Conservation (phyloP, 2,797 vertebrate genomes). For the Merluccius polli region DNA sequence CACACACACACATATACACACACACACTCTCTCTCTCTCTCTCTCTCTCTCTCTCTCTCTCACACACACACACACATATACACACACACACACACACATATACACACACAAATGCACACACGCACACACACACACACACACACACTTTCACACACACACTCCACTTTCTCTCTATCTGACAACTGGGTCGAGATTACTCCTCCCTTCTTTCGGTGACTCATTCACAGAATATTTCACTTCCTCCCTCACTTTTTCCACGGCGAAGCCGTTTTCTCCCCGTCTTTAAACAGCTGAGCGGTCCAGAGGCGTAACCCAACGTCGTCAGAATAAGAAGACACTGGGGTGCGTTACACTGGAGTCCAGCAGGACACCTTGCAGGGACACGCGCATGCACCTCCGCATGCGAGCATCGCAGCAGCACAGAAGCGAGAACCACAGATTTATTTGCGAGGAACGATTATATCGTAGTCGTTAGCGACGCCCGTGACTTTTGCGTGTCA, state of each 20-base stretch:
- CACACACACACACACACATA: not conserved
- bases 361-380: not conserved
- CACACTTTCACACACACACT: not conserved
- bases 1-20: not conserved
- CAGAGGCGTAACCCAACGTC: conserved; percentile 16
- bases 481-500: not conserved
- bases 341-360: too few species aligned
- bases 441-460: not conserved
- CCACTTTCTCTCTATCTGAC: conserved; percentile 19
- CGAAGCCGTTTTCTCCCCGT: conserved; percentile 44
- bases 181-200: conserved; percentile 52
- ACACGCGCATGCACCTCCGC: not conserved
- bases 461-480: not conserved
- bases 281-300: conserved; percentile 45
- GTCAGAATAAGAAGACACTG: not conserved
- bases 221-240: conserved; percentile 64
- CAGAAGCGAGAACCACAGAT: not conserved
- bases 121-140: not conserved
- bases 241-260: conserved; percentile 51
- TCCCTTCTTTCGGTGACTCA: conserved; percentile 64
- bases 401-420: not conserved
- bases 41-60: not conserved
- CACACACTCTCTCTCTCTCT: not conserved
- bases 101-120: not conserved
- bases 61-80: not conserved